A percentile compares a stretch with the other conserved stretches of the same genome.
Evolutionary conservation across 2,888 invertebrate species (phyloP).

Genomic region (Lochmaea capreae): DNA sequence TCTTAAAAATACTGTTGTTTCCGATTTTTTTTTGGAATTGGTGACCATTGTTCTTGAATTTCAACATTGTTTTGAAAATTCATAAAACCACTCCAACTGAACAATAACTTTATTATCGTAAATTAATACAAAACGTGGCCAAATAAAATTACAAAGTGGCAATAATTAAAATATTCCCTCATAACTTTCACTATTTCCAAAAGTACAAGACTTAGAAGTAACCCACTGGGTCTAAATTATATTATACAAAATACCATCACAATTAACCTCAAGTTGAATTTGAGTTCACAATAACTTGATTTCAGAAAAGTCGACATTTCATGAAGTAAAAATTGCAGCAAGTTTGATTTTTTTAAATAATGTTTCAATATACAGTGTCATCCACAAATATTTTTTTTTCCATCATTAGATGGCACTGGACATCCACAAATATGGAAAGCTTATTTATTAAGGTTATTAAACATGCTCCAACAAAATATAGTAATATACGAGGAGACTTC

Average conservation of each 20-base stretch:
- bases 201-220: slow-evolving; percentile 22
- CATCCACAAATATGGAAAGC: too few relatives aligned
- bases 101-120: not conserved
- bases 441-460: too few relatives aligned
- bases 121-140: slow-evolving; percentile 8
- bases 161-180: slow-evolving; percentile 7
- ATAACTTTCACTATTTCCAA: slow-evolving; percentile 14
- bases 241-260: slow-evolving; percentile 41
- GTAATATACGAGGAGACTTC: too few relatives aligned
- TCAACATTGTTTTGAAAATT: not conserved
- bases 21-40: not conserved
- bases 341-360: too few relatives aligned
- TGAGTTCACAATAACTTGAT: slow-evolving; percentile 31
- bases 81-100: not conserved
- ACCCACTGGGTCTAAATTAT: slow-evolving; percentile 34
- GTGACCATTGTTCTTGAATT: not conserved
- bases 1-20: too few relatives aligned
- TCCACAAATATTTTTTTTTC: too few relatives aligned
- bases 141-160: slow-evolving; percentile 22
- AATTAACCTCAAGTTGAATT: slow-evolving; percentile 41
- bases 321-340: not conserved
- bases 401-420: too few relatives aligned
- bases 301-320: not conserved
- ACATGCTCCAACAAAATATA: too few relatives aligned
- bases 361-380: too few relatives aligned